Evolutionary conservation across 2,888 invertebrate genomes (phyloP).

Genomic region (Watsonalla cultraria): DNA sequence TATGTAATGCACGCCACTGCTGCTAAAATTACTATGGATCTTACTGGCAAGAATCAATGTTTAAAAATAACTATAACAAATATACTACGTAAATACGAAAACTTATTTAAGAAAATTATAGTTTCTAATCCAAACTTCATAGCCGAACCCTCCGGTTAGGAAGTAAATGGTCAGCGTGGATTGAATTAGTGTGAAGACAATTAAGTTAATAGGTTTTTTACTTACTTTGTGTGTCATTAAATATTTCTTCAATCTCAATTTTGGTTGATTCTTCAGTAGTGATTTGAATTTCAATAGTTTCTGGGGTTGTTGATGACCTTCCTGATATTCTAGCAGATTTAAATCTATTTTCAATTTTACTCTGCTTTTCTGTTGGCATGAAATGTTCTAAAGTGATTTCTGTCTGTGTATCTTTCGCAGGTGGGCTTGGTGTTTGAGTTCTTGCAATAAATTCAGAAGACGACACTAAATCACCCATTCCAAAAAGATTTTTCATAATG

Average conservation of each 20-base stretch:
- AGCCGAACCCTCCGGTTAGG: too few species aligned
- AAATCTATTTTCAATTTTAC: constrained; percentile 24
- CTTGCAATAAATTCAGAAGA: constrained; percentile 64
- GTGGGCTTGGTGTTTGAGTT: constrained; percentile 41
- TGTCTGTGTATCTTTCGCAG: constrained; percentile 22
- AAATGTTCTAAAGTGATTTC: constrained; percentile 51
- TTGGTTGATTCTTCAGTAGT: constrained; percentile 71
- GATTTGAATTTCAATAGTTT: constrained; percentile 15
- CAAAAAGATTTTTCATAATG: constrained; percentile 49
- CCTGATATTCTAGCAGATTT: constrained; percentile 21
- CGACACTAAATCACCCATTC: constrained; percentile 56
- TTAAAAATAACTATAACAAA: too few species aligned
- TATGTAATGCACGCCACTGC: too few species aligned
- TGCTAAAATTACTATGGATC: too few species aligned
- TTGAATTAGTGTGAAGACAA: too few species aligned
- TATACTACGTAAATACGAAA: too few species aligned
- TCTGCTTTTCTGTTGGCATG: constrained; percentile 44
- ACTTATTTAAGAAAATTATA: too few species aligned
- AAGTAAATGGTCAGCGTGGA: too few species aligned
- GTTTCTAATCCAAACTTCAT: too few species aligned
- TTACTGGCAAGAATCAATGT: too few species aligned
- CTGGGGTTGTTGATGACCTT: constrained; percentile 24
- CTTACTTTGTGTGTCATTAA: constrained; percentile 79
- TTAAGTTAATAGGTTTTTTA: constrained; percentile 3
- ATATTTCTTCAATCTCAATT: constrained; percentile 82